These are phyloP conservation scores for Melanotaenia maccullochi DNA, from an alignment of 2,797 vertebrate species.

Conservation along the genomic window DNA sequence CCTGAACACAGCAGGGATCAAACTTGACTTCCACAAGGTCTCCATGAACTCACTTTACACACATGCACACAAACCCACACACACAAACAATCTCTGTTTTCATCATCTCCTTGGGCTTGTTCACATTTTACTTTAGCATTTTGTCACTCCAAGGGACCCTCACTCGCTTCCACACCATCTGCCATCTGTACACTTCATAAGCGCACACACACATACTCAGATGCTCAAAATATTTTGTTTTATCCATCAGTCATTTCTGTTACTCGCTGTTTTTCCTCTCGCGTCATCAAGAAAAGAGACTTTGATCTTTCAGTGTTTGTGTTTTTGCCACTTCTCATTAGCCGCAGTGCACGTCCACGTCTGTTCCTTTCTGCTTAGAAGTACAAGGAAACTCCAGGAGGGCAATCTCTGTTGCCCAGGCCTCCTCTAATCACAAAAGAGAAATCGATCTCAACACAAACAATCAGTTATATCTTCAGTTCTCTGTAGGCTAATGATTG, in stretches of 20 bases:
- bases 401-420: constrained; percentile 3
- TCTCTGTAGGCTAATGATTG: constrained; percentile 35
- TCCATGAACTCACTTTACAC: constrained; percentile 9
- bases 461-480: constrained; percentile 38
- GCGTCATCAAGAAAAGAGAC: constrained; percentile 15
- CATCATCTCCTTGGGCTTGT: constrained; percentile 7
- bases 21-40: neutral
- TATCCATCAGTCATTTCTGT: constrained; percentile 25
- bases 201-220: constrained; percentile 1
- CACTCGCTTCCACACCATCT: constrained; percentile 47
- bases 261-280: constrained; percentile 28
- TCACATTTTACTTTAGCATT: constrained; percentile 35
- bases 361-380: constrained; percentile 27
- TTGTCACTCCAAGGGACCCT: constrained; percentile 31
- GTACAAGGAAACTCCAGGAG: constrained; percentile 19
- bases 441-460: constrained; percentile 31
- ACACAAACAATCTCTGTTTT: constrained; percentile 25
- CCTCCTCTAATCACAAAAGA: constrained; percentile 17
- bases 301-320: constrained; percentile 43
- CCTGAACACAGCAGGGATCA: constrained; percentile 14
- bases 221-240: constrained; percentile 11
- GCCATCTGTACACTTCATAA: constrained; percentile 24
- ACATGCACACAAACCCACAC: neutral
- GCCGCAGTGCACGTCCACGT: constrained; percentile 22
- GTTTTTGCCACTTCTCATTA: constrained; percentile 48